A percentile compares a stretch with the other conserved stretches of the same genome.
Evolutionary conservation across 2,113 vertebrate genomes (phyloP).

Genomic region (Dermatemys mawii): DNA sequence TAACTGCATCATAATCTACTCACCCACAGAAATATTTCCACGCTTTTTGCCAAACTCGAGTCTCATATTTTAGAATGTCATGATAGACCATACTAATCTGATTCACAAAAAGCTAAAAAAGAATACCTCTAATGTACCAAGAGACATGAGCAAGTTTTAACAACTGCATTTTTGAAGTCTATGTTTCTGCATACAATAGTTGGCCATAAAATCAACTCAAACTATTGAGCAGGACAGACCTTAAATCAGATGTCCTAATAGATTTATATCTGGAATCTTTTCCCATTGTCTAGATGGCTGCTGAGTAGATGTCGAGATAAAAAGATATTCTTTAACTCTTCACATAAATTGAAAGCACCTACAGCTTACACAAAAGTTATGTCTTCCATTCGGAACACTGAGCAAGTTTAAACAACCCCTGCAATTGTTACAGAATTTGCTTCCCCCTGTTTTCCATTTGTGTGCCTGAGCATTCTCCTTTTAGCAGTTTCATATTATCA

Average conservation of each 20-base stretch:
- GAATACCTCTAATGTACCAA: rapidly evolving
- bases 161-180: background rate
- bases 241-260: background rate
- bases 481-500: background rate
- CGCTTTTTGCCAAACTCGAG: background rate
- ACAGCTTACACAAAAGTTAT: background rate
- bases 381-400: background rate
- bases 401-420: slow-evolving; percentile 24
- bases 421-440: background rate
- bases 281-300: slow-evolving; percentile 2
- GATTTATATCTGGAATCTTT: background rate
- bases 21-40: background rate
- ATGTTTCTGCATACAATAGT: background rate
- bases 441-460: slow-evolving; percentile 9
- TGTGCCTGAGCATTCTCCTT: background rate
- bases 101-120: background rate
- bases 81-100: background rate
- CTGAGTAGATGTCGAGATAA: slow-evolving; percentile 10
- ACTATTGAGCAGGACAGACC: background rate
- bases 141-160: background rate
- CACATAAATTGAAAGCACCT: slow-evolving; percentile 1
- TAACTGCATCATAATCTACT: background rate
- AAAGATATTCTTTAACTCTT: slow-evolving; percentile 21
- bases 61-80: rapidly evolving
- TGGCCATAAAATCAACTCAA: background rate